Percentiles rank a stretch among this genome's conserved stretches.
These are phyloP conservation scores for Flexamia atlantica DNA, from an alignment of 2,888 invertebrate species.

Conservation along the genomic window DNA sequence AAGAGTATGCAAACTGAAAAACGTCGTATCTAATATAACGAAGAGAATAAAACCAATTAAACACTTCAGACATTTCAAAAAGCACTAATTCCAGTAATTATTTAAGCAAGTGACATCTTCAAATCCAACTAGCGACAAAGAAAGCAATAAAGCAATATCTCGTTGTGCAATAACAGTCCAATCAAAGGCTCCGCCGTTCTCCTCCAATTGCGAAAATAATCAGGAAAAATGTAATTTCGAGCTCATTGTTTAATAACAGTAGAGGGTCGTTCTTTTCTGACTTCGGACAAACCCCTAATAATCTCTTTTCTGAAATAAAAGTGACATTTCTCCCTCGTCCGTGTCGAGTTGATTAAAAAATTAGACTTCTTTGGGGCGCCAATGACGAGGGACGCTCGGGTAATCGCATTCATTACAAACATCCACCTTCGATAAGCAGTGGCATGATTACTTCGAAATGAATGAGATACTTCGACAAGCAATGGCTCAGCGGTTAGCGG, in stretches of 20 bases:
- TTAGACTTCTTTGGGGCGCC: slow-evolving; percentile 19
- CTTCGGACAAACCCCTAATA: background rate
- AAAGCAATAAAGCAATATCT: background rate
- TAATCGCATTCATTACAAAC: background rate
- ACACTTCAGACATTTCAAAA: background rate
- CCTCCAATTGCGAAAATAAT: slow-evolving; percentile 47
- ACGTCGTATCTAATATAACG: background rate
- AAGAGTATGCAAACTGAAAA: background rate
- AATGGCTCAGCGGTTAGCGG: too few relatives aligned
- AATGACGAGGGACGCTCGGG: background rate
- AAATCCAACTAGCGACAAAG: slow-evolving; percentile 36
- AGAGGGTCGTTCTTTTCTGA: slow-evolving; percentile 7
- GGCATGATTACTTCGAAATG: too few relatives aligned
- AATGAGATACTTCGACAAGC: too few relatives aligned
- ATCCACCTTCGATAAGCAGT: too few relatives aligned
- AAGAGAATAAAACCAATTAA: slow-evolving; percentile 15
- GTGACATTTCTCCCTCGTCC: slow-evolving; percentile 12
- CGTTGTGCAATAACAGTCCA: slow-evolving; percentile 11
- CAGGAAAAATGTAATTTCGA: slow-evolving; percentile 49
- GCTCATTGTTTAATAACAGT: slow-evolving; percentile 47
- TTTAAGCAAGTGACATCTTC: slow-evolving; percentile 19
- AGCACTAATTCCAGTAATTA: slow-evolving; percentile 14
- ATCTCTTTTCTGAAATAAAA: slow-evolving; percentile 28
- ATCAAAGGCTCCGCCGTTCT: slow-evolving; percentile 43
- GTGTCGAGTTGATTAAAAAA: slow-evolving; percentile 35